Evolutionary conservation across 1,140 invertebrate genomes (phyloP).

Genomic region (Tenebrio molitor): DNA sequence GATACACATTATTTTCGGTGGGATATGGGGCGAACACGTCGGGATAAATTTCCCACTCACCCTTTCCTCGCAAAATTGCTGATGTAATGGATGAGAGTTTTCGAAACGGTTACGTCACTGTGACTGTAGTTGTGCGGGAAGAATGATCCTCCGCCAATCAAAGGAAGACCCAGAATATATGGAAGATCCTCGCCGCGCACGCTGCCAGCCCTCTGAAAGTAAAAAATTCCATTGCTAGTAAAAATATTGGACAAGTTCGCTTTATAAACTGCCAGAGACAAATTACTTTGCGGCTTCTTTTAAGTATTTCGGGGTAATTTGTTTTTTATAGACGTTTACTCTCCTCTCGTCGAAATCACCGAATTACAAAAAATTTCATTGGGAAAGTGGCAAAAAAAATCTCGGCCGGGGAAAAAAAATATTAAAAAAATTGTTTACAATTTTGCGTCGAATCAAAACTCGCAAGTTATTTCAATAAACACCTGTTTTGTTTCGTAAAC

Average conservation of each 20-base stretch:
- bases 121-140: conserved; percentile 79
- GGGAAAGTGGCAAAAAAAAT: not conserved
- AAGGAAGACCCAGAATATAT: conserved; percentile 92
- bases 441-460: too few species aligned
- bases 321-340: not conserved
- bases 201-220: conserved; percentile 77
- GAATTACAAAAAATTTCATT: not conserved
- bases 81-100: conserved; percentile 83
- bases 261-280: not conserved
- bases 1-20: conserved; percentile 11
- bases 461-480: too few species aligned
- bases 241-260: not conserved
- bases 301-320: not conserved
- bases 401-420: too few species aligned
- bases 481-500: too few species aligned
- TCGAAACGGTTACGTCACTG: conserved; percentile 80
- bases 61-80: conserved; percentile 86
- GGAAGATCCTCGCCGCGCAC: conserved; percentile 96
- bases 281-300: not conserved
- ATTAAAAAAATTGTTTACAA: too few species aligned
- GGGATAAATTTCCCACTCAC: conserved; percentile 70
- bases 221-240: conserved; percentile 9
- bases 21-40: not conserved
- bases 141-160: conserved; percentile 76
- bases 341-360: not conserved